These are phyloP conservation scores for Bombus affinis DNA, from an alignment of 1,140 invertebrate genomes.

Conservation along the genomic window DNA sequence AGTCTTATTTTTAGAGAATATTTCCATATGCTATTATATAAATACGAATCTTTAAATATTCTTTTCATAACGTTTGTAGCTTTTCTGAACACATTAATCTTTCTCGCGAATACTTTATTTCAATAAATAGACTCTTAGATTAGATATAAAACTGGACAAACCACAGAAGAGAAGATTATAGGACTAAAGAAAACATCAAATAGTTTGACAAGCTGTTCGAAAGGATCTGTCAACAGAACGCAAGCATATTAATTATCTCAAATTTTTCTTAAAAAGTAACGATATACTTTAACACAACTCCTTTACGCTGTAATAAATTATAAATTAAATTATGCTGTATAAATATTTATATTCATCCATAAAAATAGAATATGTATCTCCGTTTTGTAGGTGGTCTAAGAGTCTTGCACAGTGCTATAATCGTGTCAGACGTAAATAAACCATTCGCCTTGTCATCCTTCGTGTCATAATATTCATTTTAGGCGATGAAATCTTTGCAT, in stretches of 20 bases:
- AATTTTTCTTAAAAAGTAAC: too few relatives aligned
- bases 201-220: too few relatives aligned
- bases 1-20: not conserved
- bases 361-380: not conserved
- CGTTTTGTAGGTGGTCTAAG: not conserved
- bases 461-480: not conserved
- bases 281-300: too few relatives aligned
- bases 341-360: not conserved
- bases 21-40: not conserved
- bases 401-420: not conserved
- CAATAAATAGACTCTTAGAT: not conserved
- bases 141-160: too few relatives aligned
- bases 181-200: too few relatives aligned
- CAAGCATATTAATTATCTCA: too few relatives aligned
- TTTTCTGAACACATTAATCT: not conserved
- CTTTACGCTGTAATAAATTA: too few relatives aligned
- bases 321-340: too few relatives aligned
- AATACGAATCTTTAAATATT: not conserved
- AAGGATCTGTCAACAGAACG: too few relatives aligned
- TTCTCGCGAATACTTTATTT: not conserved
- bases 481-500: not conserved
- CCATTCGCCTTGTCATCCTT: not conserved
- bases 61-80: not conserved
- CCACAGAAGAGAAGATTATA: too few relatives aligned
- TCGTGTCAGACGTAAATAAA: constrained; percentile 1